phyloP scores from a whole-genome alignment of 1,140 invertebrate genomes.

The Apis mellifera region Amel_HAv3.1 CM009942.2:10233501-10234000 shows the following conservation, averaged over 20 bases:
- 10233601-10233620: neutral
- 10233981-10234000: conserved; percentile 20
- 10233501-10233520: too few species aligned
- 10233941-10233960: neutral
- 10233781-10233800: neutral
- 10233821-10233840: neutral
- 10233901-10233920: neutral
- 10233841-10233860: too few species aligned
- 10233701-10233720: too few species aligned
- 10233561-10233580: neutral
- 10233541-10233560: neutral
- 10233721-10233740: too few species aligned
- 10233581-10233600: neutral
- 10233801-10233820: neutral
- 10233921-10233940: conserved; percentile 9
- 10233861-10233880: too few species aligned
- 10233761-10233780: neutral
- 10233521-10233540: neutral
- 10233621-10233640: neutral
- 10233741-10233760: neutral
- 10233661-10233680: neutral
- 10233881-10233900: too few species aligned
- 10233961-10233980: neutral
- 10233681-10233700: neutral
- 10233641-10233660: neutral